Evolutionary conservation across 2,113 vertebrate genomes (phyloP).

Genomic region (Galemys pyrenaicus): DNA sequence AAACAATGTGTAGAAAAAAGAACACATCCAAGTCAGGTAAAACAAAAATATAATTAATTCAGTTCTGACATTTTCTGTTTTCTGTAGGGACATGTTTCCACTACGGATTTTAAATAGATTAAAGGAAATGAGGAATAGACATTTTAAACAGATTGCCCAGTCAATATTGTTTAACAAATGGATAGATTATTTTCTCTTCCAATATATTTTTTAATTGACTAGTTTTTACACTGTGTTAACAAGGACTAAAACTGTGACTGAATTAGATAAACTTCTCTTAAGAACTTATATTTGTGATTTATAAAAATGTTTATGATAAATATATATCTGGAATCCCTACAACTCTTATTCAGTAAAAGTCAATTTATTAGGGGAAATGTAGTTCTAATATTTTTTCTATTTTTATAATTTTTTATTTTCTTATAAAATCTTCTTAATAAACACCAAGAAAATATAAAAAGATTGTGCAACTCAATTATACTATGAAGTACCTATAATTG

Average conservation of each 20-base stretch:
- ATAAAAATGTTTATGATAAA: neutral
- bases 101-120: conserved; percentile 17
- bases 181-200: conserved; percentile 40
- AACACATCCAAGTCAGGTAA: neutral
- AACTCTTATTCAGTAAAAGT: conserved; percentile 17
- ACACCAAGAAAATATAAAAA: conserved; percentile 53
- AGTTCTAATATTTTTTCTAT: conserved; percentile 26
- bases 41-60: neutral
- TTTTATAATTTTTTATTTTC: conserved; percentile 41
- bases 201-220: conserved; percentile 28
- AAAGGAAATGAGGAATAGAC: neutral
- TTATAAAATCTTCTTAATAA: conserved; percentile 56
- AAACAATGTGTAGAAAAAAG: no score
- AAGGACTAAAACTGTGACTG: neutral
- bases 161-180: conserved; percentile 29
- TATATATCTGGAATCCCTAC: conserved; percentile 19
- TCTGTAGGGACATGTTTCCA: neutral
- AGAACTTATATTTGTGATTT: conserved; percentile 14
- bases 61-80: neutral
- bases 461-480: conserved; percentile 57
- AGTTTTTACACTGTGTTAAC: conserved; percentile 15
- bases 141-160: conserved; percentile 19
- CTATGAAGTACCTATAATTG: conserved; percentile 58
- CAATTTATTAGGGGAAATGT: conserved; percentile 26
- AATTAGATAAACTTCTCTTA: conserved; percentile 14